phyloP scores from a whole-genome alignment of 2,797 vertebrate genomes.

The Leptatherina wallacei region DNA sequence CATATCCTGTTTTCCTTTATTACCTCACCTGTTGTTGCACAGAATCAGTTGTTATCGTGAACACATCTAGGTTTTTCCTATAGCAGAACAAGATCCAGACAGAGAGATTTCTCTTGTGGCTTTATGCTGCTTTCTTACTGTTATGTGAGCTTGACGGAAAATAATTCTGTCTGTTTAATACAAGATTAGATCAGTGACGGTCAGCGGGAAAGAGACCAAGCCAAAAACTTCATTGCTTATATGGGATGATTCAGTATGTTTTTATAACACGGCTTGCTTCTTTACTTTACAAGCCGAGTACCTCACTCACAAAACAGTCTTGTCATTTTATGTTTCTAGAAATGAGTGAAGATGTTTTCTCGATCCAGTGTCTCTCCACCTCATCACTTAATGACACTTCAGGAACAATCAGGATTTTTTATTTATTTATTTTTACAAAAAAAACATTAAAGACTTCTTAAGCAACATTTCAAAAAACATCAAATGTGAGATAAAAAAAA shows the following conservation, averaged over 20 bases:
- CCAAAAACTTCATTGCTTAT: background rate
- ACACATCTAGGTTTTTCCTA: background rate
- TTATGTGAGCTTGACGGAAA: background rate
- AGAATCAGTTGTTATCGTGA: background rate
- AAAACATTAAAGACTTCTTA: no score
- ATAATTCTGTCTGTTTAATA: slow-evolving; percentile 10
- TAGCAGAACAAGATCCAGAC: background rate
- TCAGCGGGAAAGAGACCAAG: background rate
- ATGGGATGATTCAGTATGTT: background rate
- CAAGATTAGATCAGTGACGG: slow-evolving; percentile 14
- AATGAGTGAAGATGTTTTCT: no score
- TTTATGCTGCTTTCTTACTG: slow-evolving; percentile 16
- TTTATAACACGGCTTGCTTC: background rate
- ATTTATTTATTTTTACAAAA: no score
- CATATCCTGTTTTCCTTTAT: no score
- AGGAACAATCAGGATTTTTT: no score
- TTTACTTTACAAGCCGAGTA: no score
- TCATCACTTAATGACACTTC: no score
- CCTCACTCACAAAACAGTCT: background rate
- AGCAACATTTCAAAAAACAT: no score
- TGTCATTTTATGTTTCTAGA: background rate
- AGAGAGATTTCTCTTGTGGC: background rate
- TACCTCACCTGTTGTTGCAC: background rate
- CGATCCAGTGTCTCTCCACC: no score
- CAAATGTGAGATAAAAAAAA: no score